Evolutionary conservation across 2,888 invertebrate genomes (phyloP), one percentile per base, ranked within the genome.

Genomic region (Pelosia muscerda): DNA sequence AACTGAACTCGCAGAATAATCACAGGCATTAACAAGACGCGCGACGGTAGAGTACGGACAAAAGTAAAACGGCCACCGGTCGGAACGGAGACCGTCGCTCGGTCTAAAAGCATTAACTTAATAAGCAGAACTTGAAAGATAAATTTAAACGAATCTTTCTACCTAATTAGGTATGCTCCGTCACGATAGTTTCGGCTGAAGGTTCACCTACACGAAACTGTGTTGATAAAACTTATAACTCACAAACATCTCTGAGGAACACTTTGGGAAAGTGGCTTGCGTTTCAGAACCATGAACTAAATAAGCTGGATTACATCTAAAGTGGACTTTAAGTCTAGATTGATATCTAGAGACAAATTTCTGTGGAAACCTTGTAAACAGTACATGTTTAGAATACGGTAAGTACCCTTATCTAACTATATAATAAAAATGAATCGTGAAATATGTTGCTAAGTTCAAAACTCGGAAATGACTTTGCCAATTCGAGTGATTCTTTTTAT

Each of bases 241-340:
- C 42, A 58, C 42, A 65, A 54, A 65, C 54, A 58, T 58, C 63
- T 58, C 57, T 28, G 3, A 58, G 38, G 38, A 53, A 57, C 23
- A 22, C 57, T 66, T 15, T 11, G 13, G 49, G 4, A 28, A 49
- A 66, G 61, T 57, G 11, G 34, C 31, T 31, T 28, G 55, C 26
- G 63, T 62, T 38, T 11, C 49, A 49, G 54, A 57, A 49, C 42
- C 63, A 22, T 56, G 28, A 66, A 57, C 62, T 62, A 22, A 62
- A 57, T 67, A 67, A 67, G 53, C 67, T 58, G 49, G 54, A 63
- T 58, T 67, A 58, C 13, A 6, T 54, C 23, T 54, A 23, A 67
- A 67, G 58, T 26, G 5, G 15, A 57, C 55, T 62, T 67, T n/a
- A 58, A 58, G 38, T 38, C 53, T 34, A 59, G 58, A 63, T 63